Evolutionary conservation across 2,113 vertebrate species (phyloP).

Genomic region (Turdus rufiventris): DNA sequence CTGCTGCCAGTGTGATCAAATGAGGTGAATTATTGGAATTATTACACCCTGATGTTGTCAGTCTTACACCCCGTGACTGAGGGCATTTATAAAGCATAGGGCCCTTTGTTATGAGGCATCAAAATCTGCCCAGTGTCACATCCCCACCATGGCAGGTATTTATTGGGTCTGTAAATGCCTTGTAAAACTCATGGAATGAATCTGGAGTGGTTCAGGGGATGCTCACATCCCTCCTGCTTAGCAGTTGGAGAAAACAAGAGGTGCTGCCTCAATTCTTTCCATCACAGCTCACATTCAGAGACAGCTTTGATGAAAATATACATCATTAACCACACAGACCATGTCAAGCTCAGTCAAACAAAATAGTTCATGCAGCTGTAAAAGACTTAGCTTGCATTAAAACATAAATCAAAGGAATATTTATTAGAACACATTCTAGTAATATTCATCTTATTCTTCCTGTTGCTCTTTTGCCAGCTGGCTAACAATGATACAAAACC

Average conservation of each 20-base stretch:
- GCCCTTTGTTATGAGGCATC: not conserved
- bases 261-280: not conserved
- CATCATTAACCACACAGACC: not conserved
- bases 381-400: not conserved
- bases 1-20: not conserved
- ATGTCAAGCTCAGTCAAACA: not conserved
- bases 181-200: not conserved
- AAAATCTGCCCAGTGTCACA: not conserved
- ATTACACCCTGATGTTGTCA: not conserved
- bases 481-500: not conserved
- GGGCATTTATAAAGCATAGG: not conserved
- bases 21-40: not conserved
- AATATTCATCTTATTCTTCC: not conserved
- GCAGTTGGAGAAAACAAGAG: not conserved
- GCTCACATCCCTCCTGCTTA: not conserved
- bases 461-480: not conserved
- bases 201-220: not conserved
- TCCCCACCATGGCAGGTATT: not conserved
- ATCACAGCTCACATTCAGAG: not conserved
- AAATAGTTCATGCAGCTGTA: not conserved
- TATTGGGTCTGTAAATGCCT: not conserved
- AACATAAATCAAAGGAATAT: conserved; percentile 18
- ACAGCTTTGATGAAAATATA: not conserved
- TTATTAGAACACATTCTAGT: not conserved
- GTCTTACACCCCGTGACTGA: not conserved